Evolutionary conservation across 1,140 invertebrate genomes (phyloP).

Genomic region (Oedothorax gibbosus): DNA sequence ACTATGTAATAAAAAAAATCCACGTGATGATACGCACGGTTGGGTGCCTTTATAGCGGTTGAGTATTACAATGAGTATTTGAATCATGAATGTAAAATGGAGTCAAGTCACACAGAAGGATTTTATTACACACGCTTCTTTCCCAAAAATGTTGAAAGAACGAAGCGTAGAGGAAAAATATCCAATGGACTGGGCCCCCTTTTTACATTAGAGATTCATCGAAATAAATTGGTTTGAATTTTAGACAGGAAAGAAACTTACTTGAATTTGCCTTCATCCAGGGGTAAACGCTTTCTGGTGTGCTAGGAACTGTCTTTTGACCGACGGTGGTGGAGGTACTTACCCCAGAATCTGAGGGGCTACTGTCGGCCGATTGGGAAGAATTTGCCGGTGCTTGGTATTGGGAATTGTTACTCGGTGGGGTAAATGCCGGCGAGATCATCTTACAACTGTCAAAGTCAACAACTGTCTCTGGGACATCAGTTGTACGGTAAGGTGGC

Average conservation of each 20-base stretch:
- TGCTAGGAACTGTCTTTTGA: constrained; percentile 38
- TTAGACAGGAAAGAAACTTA: constrained; percentile 9
- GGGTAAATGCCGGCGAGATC: constrained; percentile 34
- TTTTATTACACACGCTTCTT: too few species aligned
- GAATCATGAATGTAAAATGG: too few species aligned
- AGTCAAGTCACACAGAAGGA: too few species aligned
- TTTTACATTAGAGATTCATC: too few species aligned
- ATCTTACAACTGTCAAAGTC: constrained; percentile 44
- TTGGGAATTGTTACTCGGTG: constrained; percentile 4
- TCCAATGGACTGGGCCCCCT: too few species aligned
- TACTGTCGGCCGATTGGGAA: not conserved
- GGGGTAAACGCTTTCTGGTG: constrained; percentile 26
- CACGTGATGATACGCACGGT: too few species aligned
- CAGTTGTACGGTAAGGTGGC: not conserved
- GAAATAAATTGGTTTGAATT: too few species aligned
- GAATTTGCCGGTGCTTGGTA: constrained; percentile 26
- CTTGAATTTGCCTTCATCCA: constrained; percentile 52
- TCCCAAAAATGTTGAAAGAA: too few species aligned
- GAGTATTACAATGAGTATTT: too few species aligned
- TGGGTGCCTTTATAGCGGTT: too few species aligned
- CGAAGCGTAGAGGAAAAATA: too few species aligned
- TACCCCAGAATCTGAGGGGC: constrained; percentile 26
- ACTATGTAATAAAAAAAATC: too few species aligned
- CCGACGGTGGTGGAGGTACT: constrained; percentile 41
- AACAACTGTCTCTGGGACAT: not conserved